phyloP scores from a whole-genome alignment of 2,888 invertebrate genomes.

The Acrobasis suavella region DNA sequence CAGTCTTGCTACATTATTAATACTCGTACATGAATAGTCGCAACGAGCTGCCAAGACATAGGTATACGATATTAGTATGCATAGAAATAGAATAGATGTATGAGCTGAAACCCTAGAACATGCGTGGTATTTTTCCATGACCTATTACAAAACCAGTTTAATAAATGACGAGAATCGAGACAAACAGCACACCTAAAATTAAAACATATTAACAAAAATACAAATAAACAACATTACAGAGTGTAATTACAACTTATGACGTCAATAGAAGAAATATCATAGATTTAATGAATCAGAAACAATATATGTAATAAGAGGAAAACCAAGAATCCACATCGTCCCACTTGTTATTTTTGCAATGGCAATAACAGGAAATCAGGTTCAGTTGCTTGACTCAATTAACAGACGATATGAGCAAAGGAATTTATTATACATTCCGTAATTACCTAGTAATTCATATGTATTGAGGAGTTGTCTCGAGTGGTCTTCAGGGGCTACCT shows the following conservation, averaged over 20 bases:
- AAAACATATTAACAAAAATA: background rate
- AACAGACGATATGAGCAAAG: background rate
- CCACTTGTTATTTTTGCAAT: slow-evolving; percentile 1
- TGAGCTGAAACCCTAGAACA: background rate
- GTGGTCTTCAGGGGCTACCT: too few relatives aligned
- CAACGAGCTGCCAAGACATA: too few relatives aligned
- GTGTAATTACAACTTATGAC: slow-evolving; percentile 15
- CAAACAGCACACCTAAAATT: background rate
- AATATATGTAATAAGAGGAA: slow-evolving; percentile 8
- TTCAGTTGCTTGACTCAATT: background rate
- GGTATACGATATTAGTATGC: too few relatives aligned
- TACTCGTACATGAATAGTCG: too few relatives aligned
- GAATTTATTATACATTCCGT: too few relatives aligned
- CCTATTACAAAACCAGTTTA: slow-evolving; percentile 3
- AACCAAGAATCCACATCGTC: slow-evolving; percentile 1
- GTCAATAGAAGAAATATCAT: slow-evolving; percentile 8
- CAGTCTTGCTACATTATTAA: background rate
- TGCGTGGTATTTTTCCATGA: slow-evolving; percentile 6
- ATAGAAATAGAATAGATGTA: too few relatives aligned
- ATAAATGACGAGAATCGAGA: background rate
- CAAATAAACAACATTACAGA: background rate
- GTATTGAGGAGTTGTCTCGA: too few relatives aligned
- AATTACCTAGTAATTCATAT: too few relatives aligned
- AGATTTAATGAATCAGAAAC: slow-evolving; percentile 11
- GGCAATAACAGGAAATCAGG: slow-evolving; percentile 9